Conservation (phyloP, 2,113 vertebrate genomes). For the Petaurus breviceps region DNA sequence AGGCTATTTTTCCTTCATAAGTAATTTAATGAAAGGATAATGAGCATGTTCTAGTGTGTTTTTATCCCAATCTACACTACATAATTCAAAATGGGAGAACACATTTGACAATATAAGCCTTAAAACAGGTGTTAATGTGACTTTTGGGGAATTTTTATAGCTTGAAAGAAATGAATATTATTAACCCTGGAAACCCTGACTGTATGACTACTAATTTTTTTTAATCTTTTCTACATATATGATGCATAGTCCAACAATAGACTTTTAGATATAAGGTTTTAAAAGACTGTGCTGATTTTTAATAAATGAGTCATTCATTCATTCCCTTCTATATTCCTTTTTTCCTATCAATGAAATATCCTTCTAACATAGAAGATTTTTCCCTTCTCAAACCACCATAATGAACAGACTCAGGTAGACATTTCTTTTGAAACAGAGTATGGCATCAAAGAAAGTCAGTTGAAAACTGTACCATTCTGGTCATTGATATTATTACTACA, state of each 20-base stretch:
- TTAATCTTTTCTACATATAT: neutral
- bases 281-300: neutral
- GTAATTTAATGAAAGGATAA: constrained; percentile 34
- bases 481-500: neutral
- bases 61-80: constrained; percentile 8
- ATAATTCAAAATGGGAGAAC: constrained; percentile 21
- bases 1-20: neutral
- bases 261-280: neutral
- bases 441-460: neutral
- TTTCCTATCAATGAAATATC: neutral
- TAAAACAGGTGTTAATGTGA: constrained; percentile 6
- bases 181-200: neutral
- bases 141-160: neutral
- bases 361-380: neutral
- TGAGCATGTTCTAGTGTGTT: constrained; percentile 7
- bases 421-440: neutral
- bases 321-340: neutral
- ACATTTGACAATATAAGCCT: neutral
- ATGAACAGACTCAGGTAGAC: neutral
- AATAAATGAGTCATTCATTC: neutral
- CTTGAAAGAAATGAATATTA: neutral
- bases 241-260: neutral
- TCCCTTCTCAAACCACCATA: neutral
- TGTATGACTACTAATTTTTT: neutral
- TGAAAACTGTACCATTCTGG: neutral